Conservation (phyloP, 1,140 invertebrate genomes). For the Phocides pigmalion region DNA sequence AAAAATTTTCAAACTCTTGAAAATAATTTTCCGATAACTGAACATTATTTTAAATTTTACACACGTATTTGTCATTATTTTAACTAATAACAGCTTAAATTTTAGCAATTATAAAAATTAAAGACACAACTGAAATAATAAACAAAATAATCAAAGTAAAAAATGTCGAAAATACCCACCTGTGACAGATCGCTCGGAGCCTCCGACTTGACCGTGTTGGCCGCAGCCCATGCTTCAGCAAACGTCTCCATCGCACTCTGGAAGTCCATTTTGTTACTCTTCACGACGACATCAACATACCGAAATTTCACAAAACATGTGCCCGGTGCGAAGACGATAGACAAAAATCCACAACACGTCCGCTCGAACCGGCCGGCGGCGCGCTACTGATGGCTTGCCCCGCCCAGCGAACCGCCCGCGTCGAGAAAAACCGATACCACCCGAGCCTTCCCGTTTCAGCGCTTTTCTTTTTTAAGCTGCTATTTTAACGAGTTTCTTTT, state of each 20-base stretch:
- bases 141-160: slow-evolving; percentile 24
- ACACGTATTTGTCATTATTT: not conserved
- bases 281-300: slow-evolving; percentile 78
- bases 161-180: slow-evolving; percentile 75
- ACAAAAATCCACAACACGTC: slow-evolving; percentile 51
- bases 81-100: not conserved
- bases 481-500: slow-evolving; percentile 82
- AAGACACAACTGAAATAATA: not conserved
- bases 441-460: slow-evolving; percentile 81
- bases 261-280: slow-evolving; percentile 92
- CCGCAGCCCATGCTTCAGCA: slow-evolving; percentile 97
- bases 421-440: slow-evolving; percentile 79
- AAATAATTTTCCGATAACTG: not conserved
- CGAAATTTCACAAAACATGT: slow-evolving; percentile 71
- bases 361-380: slow-evolving; percentile 69
- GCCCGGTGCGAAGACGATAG: slow-evolving; percentile 46
- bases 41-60: not conserved
- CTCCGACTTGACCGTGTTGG: slow-evolving; percentile 90
- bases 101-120: not conserved
- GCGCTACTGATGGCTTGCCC: slow-evolving; percentile 73
- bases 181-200: slow-evolving; percentile 84
- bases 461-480: slow-evolving; percentile 82
- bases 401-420: slow-evolving; percentile 79
- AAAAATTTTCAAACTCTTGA: not conserved
- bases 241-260: slow-evolving; percentile 98